phyloP scores from a whole-genome alignment of 2,113 vertebrate species.

The Lepisosteus osseus region DNA sequence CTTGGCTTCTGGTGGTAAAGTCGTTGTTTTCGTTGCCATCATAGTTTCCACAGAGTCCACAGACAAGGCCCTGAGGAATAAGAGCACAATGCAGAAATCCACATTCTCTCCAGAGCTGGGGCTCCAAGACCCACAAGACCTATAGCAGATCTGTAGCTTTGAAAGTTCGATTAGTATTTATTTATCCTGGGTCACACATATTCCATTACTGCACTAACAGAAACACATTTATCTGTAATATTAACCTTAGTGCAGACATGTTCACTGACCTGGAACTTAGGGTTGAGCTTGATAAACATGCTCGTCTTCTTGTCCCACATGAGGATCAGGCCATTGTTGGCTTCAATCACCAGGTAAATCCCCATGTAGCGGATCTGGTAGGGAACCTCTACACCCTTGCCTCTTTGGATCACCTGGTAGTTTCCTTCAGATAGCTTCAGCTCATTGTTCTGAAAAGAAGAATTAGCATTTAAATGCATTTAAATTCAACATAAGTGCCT shows the following conservation, averaged over 20 bases:
- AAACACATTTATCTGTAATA: too few relatives aligned
- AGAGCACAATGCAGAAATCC: neutral
- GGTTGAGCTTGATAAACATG: slow-evolving; percentile 79
- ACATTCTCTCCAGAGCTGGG: neutral
- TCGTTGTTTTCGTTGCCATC: slow-evolving; percentile 83
- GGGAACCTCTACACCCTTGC: slow-evolving; percentile 48
- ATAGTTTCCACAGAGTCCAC: slow-evolving; percentile 87
- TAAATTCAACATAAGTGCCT: neutral
- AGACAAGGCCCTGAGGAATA: slow-evolving; percentile 68
- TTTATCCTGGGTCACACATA: neutral
- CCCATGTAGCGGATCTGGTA: slow-evolving; percentile 77
- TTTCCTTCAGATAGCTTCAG: slow-evolving; percentile 71
- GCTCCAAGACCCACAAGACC: too few relatives aligned
- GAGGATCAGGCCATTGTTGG: slow-evolving; percentile 69
- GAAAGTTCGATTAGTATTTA: neutral
- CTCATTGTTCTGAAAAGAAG: slow-evolving; percentile 71
- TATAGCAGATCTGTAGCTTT: too few relatives aligned
- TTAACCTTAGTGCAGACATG: neutral
- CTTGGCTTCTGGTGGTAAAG: slow-evolving; percentile 78
- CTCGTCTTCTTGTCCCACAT: slow-evolving; percentile 91
- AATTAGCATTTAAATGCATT: neutral
- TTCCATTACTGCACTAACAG: neutral
- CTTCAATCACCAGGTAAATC: slow-evolving; percentile 77
- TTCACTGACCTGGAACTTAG: slow-evolving; percentile 71
- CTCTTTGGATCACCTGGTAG: slow-evolving; percentile 68